Evolutionary conservation across 2,888 invertebrate genomes (phyloP).

Genomic region (Gibbula magus): DNA sequence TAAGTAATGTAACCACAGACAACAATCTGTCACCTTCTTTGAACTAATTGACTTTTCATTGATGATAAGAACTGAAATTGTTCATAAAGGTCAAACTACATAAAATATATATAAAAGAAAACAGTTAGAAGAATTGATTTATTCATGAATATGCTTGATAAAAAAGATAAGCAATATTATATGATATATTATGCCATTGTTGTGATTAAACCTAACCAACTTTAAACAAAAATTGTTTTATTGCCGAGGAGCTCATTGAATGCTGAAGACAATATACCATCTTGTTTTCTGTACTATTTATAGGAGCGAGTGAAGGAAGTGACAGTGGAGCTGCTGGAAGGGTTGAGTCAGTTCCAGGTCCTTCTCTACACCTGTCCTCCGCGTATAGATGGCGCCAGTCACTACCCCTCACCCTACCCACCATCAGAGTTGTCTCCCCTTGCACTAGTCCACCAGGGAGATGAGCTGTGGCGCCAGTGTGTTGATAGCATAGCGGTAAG

Average conservation of each 20-base stretch:
- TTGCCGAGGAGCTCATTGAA: too few species aligned
- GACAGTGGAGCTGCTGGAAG: slow-evolving; percentile 70
- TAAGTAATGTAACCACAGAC: slow-evolving; percentile 27
- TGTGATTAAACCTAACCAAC: too few species aligned
- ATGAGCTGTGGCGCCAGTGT: slow-evolving; percentile 47
- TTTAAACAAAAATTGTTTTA: too few species aligned
- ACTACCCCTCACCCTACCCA: slow-evolving; percentile 43
- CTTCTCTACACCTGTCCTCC: slow-evolving; percentile 81
- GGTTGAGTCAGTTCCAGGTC: slow-evolving; percentile 83
- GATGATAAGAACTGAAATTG: background rate
- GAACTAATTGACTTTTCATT: too few species aligned
- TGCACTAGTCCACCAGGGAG: slow-evolving; percentile 53
- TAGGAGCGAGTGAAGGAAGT: slow-evolving; percentile 41
- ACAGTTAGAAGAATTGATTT: too few species aligned
- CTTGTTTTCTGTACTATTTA: background rate
- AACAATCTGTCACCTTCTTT: too few species aligned
- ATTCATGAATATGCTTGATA: too few species aligned
- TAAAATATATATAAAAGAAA: too few species aligned
- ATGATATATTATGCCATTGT: too few species aligned
- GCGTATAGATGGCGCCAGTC: slow-evolving; percentile 22
- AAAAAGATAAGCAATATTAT: too few species aligned
- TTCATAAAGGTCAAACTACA: too few species aligned
- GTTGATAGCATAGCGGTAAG: slow-evolving; percentile 40
- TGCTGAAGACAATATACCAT: too few species aligned
- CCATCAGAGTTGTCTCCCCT: slow-evolving; percentile 47